Base-by-base conservation (phyloP, 1,140 invertebrate species). In the Aphidius gifuensis region DNA sequence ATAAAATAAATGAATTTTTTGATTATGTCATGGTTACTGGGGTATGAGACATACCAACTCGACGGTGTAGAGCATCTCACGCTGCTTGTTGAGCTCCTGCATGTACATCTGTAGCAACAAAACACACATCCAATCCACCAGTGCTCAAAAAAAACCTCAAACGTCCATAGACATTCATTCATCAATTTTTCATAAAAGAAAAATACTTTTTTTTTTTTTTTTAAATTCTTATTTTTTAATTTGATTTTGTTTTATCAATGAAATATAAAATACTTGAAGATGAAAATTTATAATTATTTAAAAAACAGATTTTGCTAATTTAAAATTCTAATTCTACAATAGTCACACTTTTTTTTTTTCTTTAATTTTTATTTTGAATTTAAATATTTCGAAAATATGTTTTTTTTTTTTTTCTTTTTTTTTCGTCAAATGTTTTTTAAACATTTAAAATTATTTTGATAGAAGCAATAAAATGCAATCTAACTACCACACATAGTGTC, bases 71-170 rank as follows among this genome's bases (percentile, higher is more conserved):
- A 92, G 84, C 82, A 92, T 85, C 83, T 92, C 90, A 83, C 88
- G 87, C 81, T 91, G 90, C 85, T 91, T 91, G 84, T 86, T 92
- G 83, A 94, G 88, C 87, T 94, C 92, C 83, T 92, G 89, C 84
- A 89, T 88, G 85, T 88, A 90, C 81, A 88, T 88, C 87, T 91
- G 87, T 82, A 84, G 82, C 78, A 78, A 73, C 75, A 81, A 81
- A 78, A 80, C 75, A 80, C 74, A 79, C 73, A 79, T 78, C 75
- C 75, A 81, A 72, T 80, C 76, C 77, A 80, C 78, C 76, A 81
- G 76, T 80, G 78, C 74, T 80, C 76, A 78, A 78, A 78, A 32
- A 72, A 71, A 75, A 72, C 69, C 62, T 54, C 57, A 67, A 58
- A 60, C 39, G n/a, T 46, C 46, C 50, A n/a, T 55, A 59, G 49